A percentile compares a stretch with the other conserved stretches of the same genome.
Evolutionary conservation across 2,113 vertebrate species (phyloP).

Genomic region (Peromyscus leucopus): DNA sequence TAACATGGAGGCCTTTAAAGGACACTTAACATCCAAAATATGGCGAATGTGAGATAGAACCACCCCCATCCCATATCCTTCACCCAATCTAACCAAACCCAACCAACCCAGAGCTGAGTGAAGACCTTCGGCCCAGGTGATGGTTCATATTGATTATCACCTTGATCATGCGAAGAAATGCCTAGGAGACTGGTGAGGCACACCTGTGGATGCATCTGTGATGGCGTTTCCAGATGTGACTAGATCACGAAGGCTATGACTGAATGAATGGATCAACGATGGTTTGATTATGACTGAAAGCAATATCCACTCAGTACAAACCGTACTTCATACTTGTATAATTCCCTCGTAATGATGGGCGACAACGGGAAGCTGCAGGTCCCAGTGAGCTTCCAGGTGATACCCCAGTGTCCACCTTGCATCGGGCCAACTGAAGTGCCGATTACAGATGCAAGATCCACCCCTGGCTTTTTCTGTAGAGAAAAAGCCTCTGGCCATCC

Average conservation of each 20-base stretch:
- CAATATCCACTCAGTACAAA: background rate
- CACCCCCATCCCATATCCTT: background rate
- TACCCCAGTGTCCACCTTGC: background rate
- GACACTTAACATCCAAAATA: background rate
- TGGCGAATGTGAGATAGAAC: background rate
- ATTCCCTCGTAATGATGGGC: background rate
- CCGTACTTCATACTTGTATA: background rate
- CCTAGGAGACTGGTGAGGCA: background rate
- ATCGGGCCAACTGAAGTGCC: background rate
- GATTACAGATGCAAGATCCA: background rate
- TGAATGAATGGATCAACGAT: background rate
- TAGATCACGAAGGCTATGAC: background rate
- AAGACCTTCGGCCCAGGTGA: background rate
- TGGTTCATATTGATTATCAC: background rate
- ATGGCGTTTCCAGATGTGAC: background rate
- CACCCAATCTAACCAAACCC: background rate
- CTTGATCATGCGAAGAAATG: background rate
- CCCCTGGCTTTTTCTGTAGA: background rate
- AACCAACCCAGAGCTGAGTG: background rate
- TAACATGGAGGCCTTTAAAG: background rate
- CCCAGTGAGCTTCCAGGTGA: background rate
- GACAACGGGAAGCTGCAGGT: background rate
- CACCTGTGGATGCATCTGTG: background rate
- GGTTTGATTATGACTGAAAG: background rate
- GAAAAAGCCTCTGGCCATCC: background rate